Percentiles rank a stretch among this genome's conserved stretches.
Conservation (phyloP, 2,113 vertebrate genomes). For the Octodon degus region DNA sequence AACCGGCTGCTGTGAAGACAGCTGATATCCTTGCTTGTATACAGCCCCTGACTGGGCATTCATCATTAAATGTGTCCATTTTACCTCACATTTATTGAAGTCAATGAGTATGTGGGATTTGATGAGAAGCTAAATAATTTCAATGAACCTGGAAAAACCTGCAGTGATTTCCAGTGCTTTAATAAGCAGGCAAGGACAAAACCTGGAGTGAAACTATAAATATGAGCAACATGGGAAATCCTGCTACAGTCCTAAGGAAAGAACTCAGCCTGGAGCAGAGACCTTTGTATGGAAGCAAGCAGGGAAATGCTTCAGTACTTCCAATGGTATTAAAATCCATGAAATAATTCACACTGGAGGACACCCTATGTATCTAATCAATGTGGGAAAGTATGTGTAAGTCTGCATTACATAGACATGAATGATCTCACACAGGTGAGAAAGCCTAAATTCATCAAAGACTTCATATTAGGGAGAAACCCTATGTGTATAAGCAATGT, state of each 20-base stretch:
- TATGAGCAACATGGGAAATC: not conserved
- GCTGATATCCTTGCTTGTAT: not conserved
- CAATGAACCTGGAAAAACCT: no score
- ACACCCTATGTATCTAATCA: not conserved
- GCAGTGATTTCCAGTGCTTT: not conserved
- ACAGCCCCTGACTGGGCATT: not conserved
- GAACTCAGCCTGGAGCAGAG: not conserved
- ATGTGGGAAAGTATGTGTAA: not conserved
- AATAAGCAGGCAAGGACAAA: not conserved
- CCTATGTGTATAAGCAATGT: not conserved
- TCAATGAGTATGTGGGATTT: not conserved
- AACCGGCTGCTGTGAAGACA: not conserved
- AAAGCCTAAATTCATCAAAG: no score
- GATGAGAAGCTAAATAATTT: not conserved
- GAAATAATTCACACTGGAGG: not conserved
- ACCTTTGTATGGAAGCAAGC: no score
- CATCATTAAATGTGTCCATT: not conserved
- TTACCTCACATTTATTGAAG: not conserved
- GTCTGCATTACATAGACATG: no score
- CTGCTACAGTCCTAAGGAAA: not conserved
- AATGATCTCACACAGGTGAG: no score
- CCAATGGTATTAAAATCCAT: not conserved
- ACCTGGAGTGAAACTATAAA: not conserved
- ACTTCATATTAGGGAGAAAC: not conserved
- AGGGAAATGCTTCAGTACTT: no score